Percentiles rank a stretch among this genome's conserved stretches.
Conservation (phyloP, 2,888 invertebrate species). For the Autographa pulchrina region DNA sequence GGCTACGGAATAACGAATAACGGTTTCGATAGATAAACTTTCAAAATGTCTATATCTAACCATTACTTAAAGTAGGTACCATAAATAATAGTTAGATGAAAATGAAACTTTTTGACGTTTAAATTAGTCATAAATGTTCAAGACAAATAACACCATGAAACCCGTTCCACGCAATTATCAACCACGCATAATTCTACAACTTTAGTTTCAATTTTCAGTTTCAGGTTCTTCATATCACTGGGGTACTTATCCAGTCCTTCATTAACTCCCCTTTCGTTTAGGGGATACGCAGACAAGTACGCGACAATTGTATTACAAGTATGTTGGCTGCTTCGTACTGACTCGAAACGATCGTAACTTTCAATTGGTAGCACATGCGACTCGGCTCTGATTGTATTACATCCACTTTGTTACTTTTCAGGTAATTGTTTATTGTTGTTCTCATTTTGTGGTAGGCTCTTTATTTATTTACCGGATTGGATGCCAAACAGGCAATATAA, state of each 20-base stretch:
- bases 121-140: neutral
- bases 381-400: constrained; percentile 3
- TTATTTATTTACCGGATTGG: too few species aligned
- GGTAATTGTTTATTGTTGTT: constrained; percentile 1
- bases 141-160: neutral
- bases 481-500: too few species aligned
- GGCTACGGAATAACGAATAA: neutral
- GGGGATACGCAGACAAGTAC: neutral
- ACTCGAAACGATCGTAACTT: neutral
- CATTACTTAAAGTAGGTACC: too few species aligned
- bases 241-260: neutral
- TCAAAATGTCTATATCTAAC: too few species aligned
- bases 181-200: neutral
- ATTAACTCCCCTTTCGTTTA: neutral
- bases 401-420: neutral
- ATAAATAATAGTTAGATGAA: too few species aligned
- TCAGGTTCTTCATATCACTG: neutral
- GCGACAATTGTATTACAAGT: neutral
- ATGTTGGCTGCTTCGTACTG: neutral
- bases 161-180: neutral
- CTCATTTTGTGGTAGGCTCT: neutral
- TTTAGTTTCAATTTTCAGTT: neutral
- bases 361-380: constrained; percentile 3
- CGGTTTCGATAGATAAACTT: neutral
- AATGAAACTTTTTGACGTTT: neutral